phyloP scores from a whole-genome alignment of 2,888 invertebrate genomes.

The Ophion obscuratus region DNA sequence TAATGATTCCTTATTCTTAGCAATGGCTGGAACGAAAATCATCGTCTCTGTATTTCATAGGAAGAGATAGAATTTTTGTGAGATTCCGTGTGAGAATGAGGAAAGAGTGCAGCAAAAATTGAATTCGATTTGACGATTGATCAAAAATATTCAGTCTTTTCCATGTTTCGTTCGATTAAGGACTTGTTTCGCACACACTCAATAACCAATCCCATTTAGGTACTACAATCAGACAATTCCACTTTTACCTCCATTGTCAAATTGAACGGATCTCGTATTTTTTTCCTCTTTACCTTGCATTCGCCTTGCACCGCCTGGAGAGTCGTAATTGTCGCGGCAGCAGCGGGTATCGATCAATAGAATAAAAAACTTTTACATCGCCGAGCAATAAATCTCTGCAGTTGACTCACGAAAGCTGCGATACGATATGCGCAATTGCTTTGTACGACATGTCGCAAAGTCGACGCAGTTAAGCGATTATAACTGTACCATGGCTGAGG shows the following conservation, averaged over 20 bases:
- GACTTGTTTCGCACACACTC: not conserved
- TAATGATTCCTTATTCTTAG: not conserved
- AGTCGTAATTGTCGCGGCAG: constrained; percentile 28
- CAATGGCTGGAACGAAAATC: no score
- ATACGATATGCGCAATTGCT: constrained; percentile 11
- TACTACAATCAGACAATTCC: not conserved
- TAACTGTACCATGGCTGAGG: constrained; percentile 5
- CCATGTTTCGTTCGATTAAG: not conserved
- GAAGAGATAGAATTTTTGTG: no score
- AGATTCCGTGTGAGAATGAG: no score
- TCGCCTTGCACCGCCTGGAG: not conserved
- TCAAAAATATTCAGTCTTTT: no score
- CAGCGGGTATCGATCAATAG: constrained; percentile 34
- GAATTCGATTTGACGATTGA: not conserved
- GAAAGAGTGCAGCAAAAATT: no score
- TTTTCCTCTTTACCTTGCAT: constrained; percentile 10
- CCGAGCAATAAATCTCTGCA: constrained; percentile 31
- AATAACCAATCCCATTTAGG: not conserved
- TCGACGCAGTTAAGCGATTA: not conserved
- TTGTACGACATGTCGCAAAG: not conserved
- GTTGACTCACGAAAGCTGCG: constrained; percentile 17
- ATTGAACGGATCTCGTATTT: constrained; percentile 6
- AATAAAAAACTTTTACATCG: constrained; percentile 26
- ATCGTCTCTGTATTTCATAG: no score
- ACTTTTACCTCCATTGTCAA: constrained; percentile 27